Evolutionary conservation across 2,888 invertebrate species (phyloP), one percentile per base, ranked within the genome.

Genomic region (Drosophila anomalata): DNA sequence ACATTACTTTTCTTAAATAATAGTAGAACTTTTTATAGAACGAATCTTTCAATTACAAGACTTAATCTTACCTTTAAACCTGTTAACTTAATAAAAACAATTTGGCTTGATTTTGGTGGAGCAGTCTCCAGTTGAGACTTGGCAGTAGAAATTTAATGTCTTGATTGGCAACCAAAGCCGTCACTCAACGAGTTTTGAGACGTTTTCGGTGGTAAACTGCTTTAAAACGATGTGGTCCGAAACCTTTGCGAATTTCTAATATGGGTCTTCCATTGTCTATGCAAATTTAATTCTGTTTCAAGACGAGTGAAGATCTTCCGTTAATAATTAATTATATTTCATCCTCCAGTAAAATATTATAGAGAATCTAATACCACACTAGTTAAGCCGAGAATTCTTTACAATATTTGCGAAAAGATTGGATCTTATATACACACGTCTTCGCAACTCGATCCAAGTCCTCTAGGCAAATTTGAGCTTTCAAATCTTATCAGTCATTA

Each of bases 401-500:
- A 42, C 41, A 42, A 42, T 20, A 42, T 42, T 42, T 42, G n/a
- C 8, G 8, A 3, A 42, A 9, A 42, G 14, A 42, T 42, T 4
- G 9, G 12, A 6, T 20, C 20, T 44, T 22, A 11, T 36, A n/a
- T 47, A 26, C 22, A 11, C 31, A 44, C 41, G 41, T 31, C 9
- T 31, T 42, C 26, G 24, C 26, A n/a, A 39, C 42, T 31, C 42
- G 67, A 59, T 68, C 50, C 58, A 8, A 58, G 66, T 20, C 33
- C 26, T 54, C 52, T 63, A 44, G 46, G 53, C 63, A 46, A 63
- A 65, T 56, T 65, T 42, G 33, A 41, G 52, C 63, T 72, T 58
- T 70, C 52, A 33, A 58, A 58, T 59, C 73, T 83, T 87, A 87
- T 83, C 87, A 87, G 87, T 83, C 82, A 83, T 87, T 87, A 81